These are phyloP conservation scores for Euspilapteryx auroguttella DNA, from an alignment of 2,888 invertebrate genomes.

Conservation along the genomic window DNA sequence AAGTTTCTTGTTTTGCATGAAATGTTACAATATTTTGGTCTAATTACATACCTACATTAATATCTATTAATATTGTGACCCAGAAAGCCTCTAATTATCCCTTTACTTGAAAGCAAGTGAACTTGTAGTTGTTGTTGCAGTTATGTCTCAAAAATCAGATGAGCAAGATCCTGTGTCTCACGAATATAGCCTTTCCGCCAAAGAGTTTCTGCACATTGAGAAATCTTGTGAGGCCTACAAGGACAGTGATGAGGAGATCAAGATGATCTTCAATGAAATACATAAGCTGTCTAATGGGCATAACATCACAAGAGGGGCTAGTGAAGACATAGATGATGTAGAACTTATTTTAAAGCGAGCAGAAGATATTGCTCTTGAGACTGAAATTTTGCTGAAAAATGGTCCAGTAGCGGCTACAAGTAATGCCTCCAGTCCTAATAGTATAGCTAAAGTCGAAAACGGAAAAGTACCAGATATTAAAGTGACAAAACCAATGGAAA, in stretches of 20 bases:
- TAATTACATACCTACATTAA: no score
- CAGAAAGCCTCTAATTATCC: no score
- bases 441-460: background rate
- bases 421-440: background rate
- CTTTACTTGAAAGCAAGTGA: no score
- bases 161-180: constrained; percentile 24
- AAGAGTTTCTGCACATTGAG: constrained; percentile 42
- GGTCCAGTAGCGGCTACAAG: constrained; percentile 18
- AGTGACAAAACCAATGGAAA: constrained; percentile 31
- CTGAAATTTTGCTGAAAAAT: constrained; percentile 33
- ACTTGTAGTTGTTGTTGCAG: no score
- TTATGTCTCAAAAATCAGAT: constrained; percentile 22
- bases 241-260: constrained; percentile 64
- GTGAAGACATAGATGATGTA: constrained; percentile 37
- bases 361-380: constrained; percentile 39
- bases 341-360: constrained; percentile 45
- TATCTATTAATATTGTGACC: no score
- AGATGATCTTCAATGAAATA: constrained; percentile 70
- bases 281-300: constrained; percentile 50
- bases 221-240: constrained; percentile 39
- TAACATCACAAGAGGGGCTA: constrained; percentile 20
- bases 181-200: constrained; percentile 39
- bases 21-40: no score
- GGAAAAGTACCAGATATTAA: constrained; percentile 32
- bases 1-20: no score